A percentile compares a stretch with the other conserved stretches of the same genome.
Conservation (phyloP, 37 sponge, comb jelly and placozoan genomes). For the Cliona cf. orientalis region DNA sequence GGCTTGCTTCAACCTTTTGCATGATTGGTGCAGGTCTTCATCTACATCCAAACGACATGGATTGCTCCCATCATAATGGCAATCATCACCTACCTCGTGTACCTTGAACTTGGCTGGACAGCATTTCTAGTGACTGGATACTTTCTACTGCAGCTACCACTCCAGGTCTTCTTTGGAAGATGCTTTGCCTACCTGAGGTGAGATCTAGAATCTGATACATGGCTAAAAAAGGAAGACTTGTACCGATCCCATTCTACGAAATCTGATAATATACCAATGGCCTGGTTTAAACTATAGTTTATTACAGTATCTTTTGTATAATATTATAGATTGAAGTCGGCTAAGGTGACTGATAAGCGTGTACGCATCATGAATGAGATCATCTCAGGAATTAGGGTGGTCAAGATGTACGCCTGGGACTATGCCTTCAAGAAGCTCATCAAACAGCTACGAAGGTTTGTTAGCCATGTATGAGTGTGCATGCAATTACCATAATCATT, state of each 20-base stretch:
- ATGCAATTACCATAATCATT: too few relatives aligned
- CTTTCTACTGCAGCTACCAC: conserved; percentile 38
- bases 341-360: conserved; percentile 72
- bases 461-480: too few relatives aligned
- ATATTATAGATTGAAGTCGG: conserved; percentile 66
- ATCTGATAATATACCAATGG: too few relatives aligned
- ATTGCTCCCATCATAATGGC: conserved; percentile 52
- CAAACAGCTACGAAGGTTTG: too few relatives aligned
- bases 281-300: too few relatives aligned
- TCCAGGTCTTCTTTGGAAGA: conserved; percentile 35
- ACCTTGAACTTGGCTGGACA: conserved; percentile 62
- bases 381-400: conserved; percentile 84
- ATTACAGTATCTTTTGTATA: too few relatives aligned
- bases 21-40: conserved; percentile 42
- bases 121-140: conserved; percentile 26
- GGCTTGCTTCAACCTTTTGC: too few relatives aligned
- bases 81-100: conserved; percentile 48
- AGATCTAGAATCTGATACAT: too few relatives aligned
- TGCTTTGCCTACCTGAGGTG: conserved; percentile 43
- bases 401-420: conserved; percentile 96
- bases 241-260: too few relatives aligned
- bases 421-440: conserved; percentile 72
- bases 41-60: conserved; percentile 58
- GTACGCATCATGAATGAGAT: conserved; percentile 84
- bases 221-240: too few relatives aligned